phyloP scores from a whole-genome alignment of 2,888 invertebrate species.

The Dasypogon diadema region DNA sequence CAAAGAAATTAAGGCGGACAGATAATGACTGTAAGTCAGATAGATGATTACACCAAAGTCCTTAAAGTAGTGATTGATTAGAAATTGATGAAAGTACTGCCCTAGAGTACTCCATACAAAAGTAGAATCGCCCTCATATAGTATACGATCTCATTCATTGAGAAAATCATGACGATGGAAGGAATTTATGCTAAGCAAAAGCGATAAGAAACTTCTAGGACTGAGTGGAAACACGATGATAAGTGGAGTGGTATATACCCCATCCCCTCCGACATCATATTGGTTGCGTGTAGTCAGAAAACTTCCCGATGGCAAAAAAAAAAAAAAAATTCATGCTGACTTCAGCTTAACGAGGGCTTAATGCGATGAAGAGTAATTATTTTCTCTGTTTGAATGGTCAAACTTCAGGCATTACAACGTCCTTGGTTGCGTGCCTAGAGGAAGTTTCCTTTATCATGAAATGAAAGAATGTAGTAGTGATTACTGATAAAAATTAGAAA shows the following conservation, averaged over 20 bases:
- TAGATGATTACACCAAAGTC: constrained; percentile 27
- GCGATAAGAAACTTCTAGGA: constrained; percentile 30
- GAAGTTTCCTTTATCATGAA: constrained; percentile 9
- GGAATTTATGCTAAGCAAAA: constrained; percentile 25
- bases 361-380: constrained; percentile 38
- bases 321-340: constrained; percentile 33
- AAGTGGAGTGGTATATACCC: constrained; percentile 7
- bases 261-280: background rate
- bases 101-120: background rate
- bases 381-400: constrained; percentile 41
- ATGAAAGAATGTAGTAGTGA: constrained; percentile 1
- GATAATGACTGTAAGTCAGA: constrained; percentile 29
- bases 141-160: constrained; percentile 30
- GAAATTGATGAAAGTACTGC: constrained; percentile 39
- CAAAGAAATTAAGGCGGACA: constrained; percentile 27
- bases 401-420: constrained; percentile 14
- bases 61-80: constrained; percentile 40
- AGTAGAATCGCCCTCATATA: constrained; percentile 11
- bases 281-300: constrained; percentile 37
- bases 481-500: constrained; percentile 12
- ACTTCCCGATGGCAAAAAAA: constrained; percentile 12
- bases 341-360: constrained; percentile 42
- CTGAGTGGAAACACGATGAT: constrained; percentile 21
- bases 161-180: constrained; percentile 33
- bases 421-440: constrained; percentile 27